phyloP scores from a whole-genome alignment of 1,140 invertebrate genomes.

The Mycetomoellerius zeteki region DNA sequence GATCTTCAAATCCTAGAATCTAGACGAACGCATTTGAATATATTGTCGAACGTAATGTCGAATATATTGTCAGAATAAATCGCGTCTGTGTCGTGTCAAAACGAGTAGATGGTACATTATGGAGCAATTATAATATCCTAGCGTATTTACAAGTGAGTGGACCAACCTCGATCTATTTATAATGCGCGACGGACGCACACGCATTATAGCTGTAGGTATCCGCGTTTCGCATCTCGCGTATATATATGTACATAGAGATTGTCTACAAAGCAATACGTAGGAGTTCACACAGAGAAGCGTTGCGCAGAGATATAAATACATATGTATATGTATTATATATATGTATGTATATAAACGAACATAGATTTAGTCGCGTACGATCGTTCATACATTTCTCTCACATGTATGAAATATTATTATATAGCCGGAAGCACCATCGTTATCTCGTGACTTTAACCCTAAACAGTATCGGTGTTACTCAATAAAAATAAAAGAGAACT shows the following conservation, averaged over 20 bases:
- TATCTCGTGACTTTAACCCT: slow-evolving; percentile 39
- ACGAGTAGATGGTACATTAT: slow-evolving; percentile 40
- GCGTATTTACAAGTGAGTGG: slow-evolving; percentile 64
- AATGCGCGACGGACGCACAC: slow-evolving; percentile 32
- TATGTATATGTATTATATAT: background rate
- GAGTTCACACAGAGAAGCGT: slow-evolving; percentile 1
- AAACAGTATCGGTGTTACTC: slow-evolving; percentile 19
- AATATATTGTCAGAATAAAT: slow-evolving; percentile 18
- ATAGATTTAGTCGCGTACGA: background rate
- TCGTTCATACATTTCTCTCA: slow-evolving; percentile 29
- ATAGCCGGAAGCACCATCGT: slow-evolving; percentile 1
- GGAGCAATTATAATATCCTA: slow-evolving; percentile 59
- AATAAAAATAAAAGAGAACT: background rate
- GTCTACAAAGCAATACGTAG: slow-evolving; percentile 47
- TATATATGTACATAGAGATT: slow-evolving; percentile 28
- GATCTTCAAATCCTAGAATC: background rate
- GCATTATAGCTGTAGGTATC: slow-evolving; percentile 35
- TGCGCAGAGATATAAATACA: background rate
- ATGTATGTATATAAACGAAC: background rate
- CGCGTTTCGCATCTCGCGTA: slow-evolving; percentile 32
- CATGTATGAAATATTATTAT: background rate
- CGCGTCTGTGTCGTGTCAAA: slow-evolving; percentile 30
- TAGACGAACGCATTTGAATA: slow-evolving; percentile 2
- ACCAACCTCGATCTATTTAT: slow-evolving; percentile 67
- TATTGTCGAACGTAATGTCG: background rate